Conservation (phyloP, 2,113 vertebrate genomes). For the Rattus rattus region DNA sequence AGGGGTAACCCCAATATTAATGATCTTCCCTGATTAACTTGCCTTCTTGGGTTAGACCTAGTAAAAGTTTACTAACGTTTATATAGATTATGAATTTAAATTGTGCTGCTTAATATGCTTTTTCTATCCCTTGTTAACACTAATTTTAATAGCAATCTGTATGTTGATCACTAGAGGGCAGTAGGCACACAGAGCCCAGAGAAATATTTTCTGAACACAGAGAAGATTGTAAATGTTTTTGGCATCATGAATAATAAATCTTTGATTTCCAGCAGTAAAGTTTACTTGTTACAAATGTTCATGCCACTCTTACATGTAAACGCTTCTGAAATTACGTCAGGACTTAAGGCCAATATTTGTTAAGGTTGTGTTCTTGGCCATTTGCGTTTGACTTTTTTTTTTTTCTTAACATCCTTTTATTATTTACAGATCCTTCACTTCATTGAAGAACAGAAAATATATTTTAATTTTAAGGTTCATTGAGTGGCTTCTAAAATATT, state of each 20-base stretch:
- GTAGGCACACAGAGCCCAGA: neutral
- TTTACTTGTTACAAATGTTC: neutral
- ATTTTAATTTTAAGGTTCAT: neutral
- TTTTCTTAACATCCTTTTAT: slow-evolving; percentile 5
- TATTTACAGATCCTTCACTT: neutral
- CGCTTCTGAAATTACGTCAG: neutral
- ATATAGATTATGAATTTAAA: neutral
- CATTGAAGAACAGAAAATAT: slow-evolving; percentile 30
- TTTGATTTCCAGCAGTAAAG: neutral
- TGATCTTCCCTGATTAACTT: neutral
- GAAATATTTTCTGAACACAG: neutral
- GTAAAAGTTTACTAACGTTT: neutral
- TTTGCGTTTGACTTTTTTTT: neutral
- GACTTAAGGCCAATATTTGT: neutral
- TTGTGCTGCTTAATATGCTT: neutral
- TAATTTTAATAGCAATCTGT: slow-evolving; percentile 11
- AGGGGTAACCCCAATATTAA: neutral
- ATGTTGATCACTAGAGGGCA: slow-evolving; percentile 81
- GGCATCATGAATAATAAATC: neutral
- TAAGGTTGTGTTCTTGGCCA: neutral
- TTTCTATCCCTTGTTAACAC: neutral
- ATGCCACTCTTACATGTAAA: neutral
- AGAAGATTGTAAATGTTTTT: neutral
- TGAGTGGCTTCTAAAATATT: slow-evolving; percentile 70
- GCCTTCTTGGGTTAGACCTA: neutral